Evolutionary conservation across 2,888 invertebrate species (phyloP).

Genomic region (Hoplodrina blanda): DNA sequence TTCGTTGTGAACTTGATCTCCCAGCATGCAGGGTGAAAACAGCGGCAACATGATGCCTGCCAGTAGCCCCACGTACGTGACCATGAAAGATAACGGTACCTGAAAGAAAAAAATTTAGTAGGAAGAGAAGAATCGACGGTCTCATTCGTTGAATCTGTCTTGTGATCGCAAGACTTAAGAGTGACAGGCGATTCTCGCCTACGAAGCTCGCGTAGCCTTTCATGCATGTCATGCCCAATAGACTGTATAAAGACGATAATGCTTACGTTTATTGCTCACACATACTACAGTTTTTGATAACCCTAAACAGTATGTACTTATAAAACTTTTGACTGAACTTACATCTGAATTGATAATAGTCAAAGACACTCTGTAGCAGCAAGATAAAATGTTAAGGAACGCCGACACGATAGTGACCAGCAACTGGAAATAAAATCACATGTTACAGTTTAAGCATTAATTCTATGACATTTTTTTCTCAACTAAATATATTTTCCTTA

Average conservation of each 20-base stretch:
- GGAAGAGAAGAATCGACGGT: background rate
- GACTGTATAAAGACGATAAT: too few relatives aligned
- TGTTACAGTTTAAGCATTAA: too few relatives aligned
- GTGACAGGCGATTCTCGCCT: too few relatives aligned
- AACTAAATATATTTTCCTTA: slow-evolving; percentile 63
- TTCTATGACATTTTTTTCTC: too few relatives aligned
- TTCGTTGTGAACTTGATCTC: slow-evolving; percentile 43
- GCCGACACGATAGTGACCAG: slow-evolving; percentile 72
- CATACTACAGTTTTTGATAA: too few relatives aligned
- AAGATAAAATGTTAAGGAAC: slow-evolving; percentile 71
- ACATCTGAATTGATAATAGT: slow-evolving; percentile 71
- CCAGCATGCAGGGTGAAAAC: slow-evolving; percentile 36
- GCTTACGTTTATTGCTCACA: too few relatives aligned
- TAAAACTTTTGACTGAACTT: slow-evolving; percentile 46
- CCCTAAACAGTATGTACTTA: background rate
- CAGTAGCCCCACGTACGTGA: slow-evolving; percentile 59
- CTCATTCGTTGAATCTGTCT: too few relatives aligned
- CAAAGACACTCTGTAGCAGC: slow-evolving; percentile 70
- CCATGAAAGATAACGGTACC: slow-evolving; percentile 59
- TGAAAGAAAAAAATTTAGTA: slow-evolving; percentile 50
- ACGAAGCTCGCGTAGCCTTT: too few relatives aligned
- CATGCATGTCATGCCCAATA: too few relatives aligned
- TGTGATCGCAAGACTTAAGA: too few relatives aligned
- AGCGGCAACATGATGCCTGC: slow-evolving; percentile 40
- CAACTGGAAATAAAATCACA: slow-evolving; percentile 22